Conservation (phyloP, 2,113 vertebrate genomes). For the Hippocampus barbouri region DNA sequence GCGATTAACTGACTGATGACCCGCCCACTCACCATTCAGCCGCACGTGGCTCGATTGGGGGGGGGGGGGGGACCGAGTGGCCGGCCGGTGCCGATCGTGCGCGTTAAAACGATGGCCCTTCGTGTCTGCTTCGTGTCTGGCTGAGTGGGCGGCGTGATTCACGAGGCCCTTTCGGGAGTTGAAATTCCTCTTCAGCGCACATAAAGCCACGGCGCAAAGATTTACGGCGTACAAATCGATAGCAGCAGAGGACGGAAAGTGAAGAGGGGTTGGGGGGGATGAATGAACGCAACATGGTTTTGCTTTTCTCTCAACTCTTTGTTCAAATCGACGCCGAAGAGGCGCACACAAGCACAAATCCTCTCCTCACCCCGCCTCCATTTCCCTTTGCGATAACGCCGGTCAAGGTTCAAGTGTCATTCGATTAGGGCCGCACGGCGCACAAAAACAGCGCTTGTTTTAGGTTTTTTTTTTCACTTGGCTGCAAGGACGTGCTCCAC, state of each 20-base stretch:
- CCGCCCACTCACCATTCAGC: conserved; percentile 19
- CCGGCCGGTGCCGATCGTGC: not conserved
- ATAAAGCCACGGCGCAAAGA: conserved; percentile 11
- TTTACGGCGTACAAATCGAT: conserved; percentile 42
- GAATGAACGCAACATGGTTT: conserved; percentile 44
- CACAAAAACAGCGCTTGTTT: conserved; percentile 46
- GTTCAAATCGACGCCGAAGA: conserved; percentile 32
- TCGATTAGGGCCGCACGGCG: conserved; percentile 52
- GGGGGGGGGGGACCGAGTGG: not conserved
- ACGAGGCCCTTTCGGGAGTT: conserved; percentile 17
- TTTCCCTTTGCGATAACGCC: conserved; percentile 3
- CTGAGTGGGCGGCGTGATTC: conserved; percentile 16
- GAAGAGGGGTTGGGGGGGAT: conserved; percentile 12
- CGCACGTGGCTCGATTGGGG: conserved; percentile 8
- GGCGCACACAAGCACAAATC: conserved; percentile 48
- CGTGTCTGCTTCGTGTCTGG: not conserved
- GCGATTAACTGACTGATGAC: conserved; percentile 51
- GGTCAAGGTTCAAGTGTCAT: conserved; percentile 58
- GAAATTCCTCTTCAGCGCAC: conserved; percentile 27
- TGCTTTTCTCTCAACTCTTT: conserved; percentile 51
- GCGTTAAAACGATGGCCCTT: conserved; percentile 8
- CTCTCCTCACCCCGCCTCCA: conserved; percentile 6
- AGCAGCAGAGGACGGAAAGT: conserved; percentile 6
- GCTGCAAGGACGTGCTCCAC: not conserved
- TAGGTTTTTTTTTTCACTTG: conserved; percentile 3